phyloP scores from a whole-genome alignment of 2,888 invertebrate species.

The Sepioteuthis lessoniana region DNA sequence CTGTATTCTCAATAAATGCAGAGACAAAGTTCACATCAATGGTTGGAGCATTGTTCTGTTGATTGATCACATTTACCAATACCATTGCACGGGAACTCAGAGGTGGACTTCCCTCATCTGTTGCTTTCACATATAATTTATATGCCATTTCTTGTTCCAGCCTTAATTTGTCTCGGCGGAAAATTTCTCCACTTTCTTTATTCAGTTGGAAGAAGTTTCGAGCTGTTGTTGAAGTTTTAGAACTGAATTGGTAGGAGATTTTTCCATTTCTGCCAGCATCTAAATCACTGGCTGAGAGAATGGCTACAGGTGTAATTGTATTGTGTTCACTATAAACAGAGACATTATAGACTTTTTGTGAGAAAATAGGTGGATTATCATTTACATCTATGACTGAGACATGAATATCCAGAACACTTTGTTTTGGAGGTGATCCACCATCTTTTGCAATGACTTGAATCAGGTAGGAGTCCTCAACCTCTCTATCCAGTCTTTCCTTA shows the following conservation, averaged over 20 bases:
- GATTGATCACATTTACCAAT: slow-evolving; percentile 80
- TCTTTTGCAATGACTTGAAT: slow-evolving; percentile 60
- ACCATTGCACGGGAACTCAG: slow-evolving; percentile 59
- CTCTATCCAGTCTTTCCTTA: slow-evolving; percentile 58
- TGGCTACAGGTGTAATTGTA: slow-evolving; percentile 50
- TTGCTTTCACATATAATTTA: slow-evolving; percentile 58
- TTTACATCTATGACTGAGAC: slow-evolving; percentile 58
- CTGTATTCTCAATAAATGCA: slow-evolving; percentile 52
- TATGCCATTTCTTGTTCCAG: slow-evolving; percentile 55
- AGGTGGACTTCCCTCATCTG: slow-evolving; percentile 57
- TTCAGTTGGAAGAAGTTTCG: slow-evolving; percentile 57
- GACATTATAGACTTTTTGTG: slow-evolving; percentile 56
- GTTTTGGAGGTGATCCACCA: slow-evolving; percentile 58
- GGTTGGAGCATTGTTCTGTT: slow-evolving; percentile 94
- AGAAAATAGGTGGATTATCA: slow-evolving; percentile 59
- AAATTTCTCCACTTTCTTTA: slow-evolving; percentile 59
- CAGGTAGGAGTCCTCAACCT: slow-evolving; percentile 57
- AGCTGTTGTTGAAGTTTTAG: slow-evolving; percentile 51
- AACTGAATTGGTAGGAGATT: slow-evolving; percentile 74
- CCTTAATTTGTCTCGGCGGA: slow-evolving; percentile 53
- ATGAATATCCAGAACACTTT: slow-evolving; percentile 56
- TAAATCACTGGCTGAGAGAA: slow-evolving; percentile 85
- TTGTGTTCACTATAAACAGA: slow-evolving; percentile 55
- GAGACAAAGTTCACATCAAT: slow-evolving; percentile 58
- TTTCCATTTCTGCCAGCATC: slow-evolving; percentile 86